Percentiles rank a stretch among this genome's conserved stretches.
phyloP scores from a whole-genome alignment of 2,113 vertebrate species.

The Epinephelus moara region DNA sequence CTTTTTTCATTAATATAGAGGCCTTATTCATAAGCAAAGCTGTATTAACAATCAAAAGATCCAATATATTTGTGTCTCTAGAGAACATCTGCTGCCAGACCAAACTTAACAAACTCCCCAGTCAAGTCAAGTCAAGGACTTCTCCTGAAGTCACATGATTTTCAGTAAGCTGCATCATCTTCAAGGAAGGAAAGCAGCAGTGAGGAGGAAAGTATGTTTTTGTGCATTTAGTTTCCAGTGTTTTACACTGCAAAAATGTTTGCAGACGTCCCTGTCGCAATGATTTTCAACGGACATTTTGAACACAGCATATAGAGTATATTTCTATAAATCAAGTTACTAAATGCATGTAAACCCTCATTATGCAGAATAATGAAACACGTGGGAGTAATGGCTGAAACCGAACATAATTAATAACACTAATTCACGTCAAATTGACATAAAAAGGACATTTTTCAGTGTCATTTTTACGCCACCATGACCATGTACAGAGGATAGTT shows the following conservation, averaged over 20 bases:
- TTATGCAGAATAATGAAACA: no score
- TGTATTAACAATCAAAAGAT: background rate
- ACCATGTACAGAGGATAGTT: no score
- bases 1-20: background rate
- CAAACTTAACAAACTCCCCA: conserved; percentile 20
- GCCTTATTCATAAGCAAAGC: background rate
- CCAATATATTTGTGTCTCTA: background rate
- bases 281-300: background rate
- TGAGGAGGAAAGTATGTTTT: background rate
- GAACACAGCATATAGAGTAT: background rate
- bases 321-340: background rate
- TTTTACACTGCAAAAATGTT: background rate
- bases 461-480: no score
- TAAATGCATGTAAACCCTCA: background rate
- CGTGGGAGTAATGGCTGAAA: no score
- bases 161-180: background rate
- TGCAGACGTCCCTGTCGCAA: no score
- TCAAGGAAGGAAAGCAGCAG: background rate
- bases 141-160: conserved; percentile 54
- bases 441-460: no score
- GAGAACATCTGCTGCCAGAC: background rate
- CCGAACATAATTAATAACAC: no score
- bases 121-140: conserved; percentile 2
- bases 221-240: background rate
- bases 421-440: no score